Evolutionary conservation across 2,797 vertebrate genomes (phyloP).

Genomic region (Sebastes variabilis): DNA sequence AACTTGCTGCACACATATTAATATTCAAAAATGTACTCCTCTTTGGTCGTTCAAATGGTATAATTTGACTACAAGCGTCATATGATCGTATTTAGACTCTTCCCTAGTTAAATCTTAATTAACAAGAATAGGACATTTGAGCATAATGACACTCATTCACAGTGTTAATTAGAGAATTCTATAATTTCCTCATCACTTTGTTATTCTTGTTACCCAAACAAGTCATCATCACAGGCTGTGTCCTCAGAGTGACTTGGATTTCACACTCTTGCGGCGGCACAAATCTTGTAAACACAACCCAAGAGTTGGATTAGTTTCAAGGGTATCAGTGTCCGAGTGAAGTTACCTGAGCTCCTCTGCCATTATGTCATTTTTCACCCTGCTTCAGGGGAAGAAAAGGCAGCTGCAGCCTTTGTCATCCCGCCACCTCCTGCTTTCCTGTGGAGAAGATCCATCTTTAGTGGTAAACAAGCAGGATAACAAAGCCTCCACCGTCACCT

Average conservation of each 20-base stretch:
- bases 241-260: slow-evolving; percentile 19
- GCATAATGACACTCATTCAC: neutral
- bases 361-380: slow-evolving; percentile 75
- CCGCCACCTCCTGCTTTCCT: slow-evolving; percentile 36
- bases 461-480: slow-evolving; percentile 40
- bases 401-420: slow-evolving; percentile 76
- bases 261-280: slow-evolving; percentile 6
- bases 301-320: slow-evolving; percentile 66
- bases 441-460: slow-evolving; percentile 49
- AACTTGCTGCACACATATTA: neutral
- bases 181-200: neutral
- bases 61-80: neutral
- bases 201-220: neutral
- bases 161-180: neutral
- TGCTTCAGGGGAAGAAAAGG: slow-evolving; percentile 70
- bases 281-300: slow-evolving; percentile 54
- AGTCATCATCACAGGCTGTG: neutral
- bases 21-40: neutral
- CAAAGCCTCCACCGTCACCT: slow-evolving; percentile 24
- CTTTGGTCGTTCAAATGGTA: neutral
- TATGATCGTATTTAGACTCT: neutral
- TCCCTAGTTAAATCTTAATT: neutral
- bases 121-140: neutral
- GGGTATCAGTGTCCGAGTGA: slow-evolving; percentile 67
- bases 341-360: slow-evolving; percentile 75